A percentile compares a stretch with the other conserved stretches of the same genome.
Evolutionary conservation across 2,888 invertebrate species (phyloP).

Genomic region (Laothoe populi): DNA sequence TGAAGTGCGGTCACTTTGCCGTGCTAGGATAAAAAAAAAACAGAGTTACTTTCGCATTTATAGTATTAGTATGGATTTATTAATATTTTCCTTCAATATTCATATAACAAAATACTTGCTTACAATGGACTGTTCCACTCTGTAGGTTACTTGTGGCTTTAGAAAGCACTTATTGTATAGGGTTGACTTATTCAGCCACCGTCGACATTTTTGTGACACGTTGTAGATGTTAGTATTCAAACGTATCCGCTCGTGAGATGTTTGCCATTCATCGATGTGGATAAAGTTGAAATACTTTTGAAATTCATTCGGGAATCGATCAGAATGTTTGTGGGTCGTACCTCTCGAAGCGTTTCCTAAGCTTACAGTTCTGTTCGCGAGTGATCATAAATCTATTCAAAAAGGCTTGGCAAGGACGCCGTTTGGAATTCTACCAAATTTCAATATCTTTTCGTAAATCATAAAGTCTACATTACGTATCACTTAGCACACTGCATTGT

Average conservation of each 20-base stretch:
- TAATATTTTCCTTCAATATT: too few species aligned
- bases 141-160: neutral
- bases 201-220: slow-evolving; percentile 25
- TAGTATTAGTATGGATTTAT: too few species aligned
- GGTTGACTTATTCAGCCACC: slow-evolving; percentile 30
- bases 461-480: slow-evolving; percentile 65
- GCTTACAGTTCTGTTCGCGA: slow-evolving; percentile 47
- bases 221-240: slow-evolving; percentile 26
- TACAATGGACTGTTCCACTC: neutral
- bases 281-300: slow-evolving; percentile 40
- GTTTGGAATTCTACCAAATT: slow-evolving; percentile 77
- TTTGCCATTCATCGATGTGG: slow-evolving; percentile 35
- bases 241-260: slow-evolving; percentile 31
- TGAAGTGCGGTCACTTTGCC: too few species aligned
- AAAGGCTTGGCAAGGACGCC: slow-evolving; percentile 68
- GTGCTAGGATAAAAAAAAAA: too few species aligned
- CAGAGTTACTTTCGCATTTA: too few species aligned
- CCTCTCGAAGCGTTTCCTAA: slow-evolving; percentile 45
- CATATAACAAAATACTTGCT: neutral
- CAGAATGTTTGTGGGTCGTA: slow-evolving; percentile 44
- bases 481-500: slow-evolving; percentile 58
- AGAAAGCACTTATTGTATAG: slow-evolving; percentile 3
- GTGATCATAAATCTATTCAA: slow-evolving; percentile 66
- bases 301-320: slow-evolving; percentile 44
- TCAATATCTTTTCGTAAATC: slow-evolving; percentile 70